Conservation (phyloP, 1,140 invertebrate genomes). For the Macrobrachium rosenbergii region DNA sequence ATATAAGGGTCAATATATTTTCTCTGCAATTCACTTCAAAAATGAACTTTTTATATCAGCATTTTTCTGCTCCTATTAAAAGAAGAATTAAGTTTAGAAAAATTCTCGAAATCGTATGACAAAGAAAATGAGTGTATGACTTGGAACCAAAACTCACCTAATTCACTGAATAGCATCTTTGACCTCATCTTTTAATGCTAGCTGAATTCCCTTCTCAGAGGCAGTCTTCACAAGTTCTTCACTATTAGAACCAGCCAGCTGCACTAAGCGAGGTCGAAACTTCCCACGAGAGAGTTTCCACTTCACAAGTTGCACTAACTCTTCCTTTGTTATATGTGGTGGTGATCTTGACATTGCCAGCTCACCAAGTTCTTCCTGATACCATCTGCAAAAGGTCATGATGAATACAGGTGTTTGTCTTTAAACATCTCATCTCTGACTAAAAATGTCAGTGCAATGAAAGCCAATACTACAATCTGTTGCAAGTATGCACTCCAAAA, state of each 20-base stretch:
- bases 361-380: conserved; percentile 25
- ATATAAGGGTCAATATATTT: too few species aligned
- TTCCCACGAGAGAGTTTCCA: conserved; percentile 36
- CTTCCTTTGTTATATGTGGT: conserved; percentile 23
- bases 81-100: too few species aligned
- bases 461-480: too few species aligned
- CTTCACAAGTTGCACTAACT: conserved; percentile 26
- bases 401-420: too few species aligned
- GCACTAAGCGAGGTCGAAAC: conserved; percentile 28
- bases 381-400: conserved; percentile 3
- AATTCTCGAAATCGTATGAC: too few species aligned
- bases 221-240: conserved; percentile 24
- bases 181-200: conserved; percentile 5
- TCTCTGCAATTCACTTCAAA: too few species aligned
- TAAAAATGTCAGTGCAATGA: too few species aligned
- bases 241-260: conserved; percentile 18
- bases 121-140: background rate
- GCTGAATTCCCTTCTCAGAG: conserved; percentile 8
- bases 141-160: conserved; percentile 7
- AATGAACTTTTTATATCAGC: too few species aligned
- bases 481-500: too few species aligned
- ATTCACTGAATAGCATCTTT: conserved; percentile 14
- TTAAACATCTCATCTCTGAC: too few species aligned
- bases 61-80: too few species aligned
- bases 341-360: background rate